Base-by-base conservation (phyloP, 2,113 vertebrate genomes). In the Labrus mixtus region DNA sequence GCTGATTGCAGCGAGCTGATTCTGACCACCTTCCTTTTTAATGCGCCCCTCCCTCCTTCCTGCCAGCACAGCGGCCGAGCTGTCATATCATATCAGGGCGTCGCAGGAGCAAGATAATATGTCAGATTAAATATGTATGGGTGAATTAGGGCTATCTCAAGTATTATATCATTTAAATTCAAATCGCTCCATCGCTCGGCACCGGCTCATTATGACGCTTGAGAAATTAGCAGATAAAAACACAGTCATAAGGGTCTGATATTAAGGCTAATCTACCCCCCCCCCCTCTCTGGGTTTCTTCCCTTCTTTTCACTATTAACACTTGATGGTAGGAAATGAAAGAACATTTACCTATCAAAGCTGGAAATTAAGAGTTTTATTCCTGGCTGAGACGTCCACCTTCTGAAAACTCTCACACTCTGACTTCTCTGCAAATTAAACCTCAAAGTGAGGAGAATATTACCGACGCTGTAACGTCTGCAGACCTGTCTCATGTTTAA, bases 121-220 rank as follows among this genome's bases (percentile, higher is more conserved):
- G 89, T 92, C 88, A 93, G 90, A 95, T 95, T 95, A 94, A 95
- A 95, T 95, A 94, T 95, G 93, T 93, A 95, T 94, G 90, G 91
- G 85, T 82, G 86, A 94, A 94, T 93, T 92, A 95, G 92, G 89
- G 78, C 91, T 85, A 92, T 91, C 92, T 94, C 79, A 91, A 94
- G 90, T 93, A 93, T 93, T 92, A 85, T 93, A 92, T 94, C 92
- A 94, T 94, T 94, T 94, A 93, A 93, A 94, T 95, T 94, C 92
- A 94, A 93, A 94, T 93, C 89, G 89, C 87, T 94, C 84, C 84
- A 92, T 93, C 92, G 87, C 90, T 88, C 63, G 57, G 86, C 55
- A 73, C 79, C 72, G 82, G 81, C 93, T 94, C 91, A 94, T 94
- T 94, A 93, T 84, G 87, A 89, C 57, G 88, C 84, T 87, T 81